Evolutionary conservation across 2,888 invertebrate species (phyloP).

Genomic region (Dryomyza anilis): DNA sequence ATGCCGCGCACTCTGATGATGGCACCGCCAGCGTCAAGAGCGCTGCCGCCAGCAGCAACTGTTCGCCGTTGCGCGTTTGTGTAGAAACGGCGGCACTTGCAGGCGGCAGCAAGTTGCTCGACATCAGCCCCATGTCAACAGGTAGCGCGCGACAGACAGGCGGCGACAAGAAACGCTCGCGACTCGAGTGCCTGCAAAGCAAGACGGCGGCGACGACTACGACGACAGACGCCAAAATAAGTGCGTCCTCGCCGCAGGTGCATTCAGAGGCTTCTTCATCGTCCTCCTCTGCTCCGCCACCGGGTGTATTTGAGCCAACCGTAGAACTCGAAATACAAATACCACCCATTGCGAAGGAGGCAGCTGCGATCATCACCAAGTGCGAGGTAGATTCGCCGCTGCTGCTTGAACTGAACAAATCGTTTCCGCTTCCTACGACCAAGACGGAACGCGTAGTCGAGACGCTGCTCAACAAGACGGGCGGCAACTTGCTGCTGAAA

Average conservation of each 20-base stretch:
- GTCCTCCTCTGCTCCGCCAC: constrained; percentile 63
- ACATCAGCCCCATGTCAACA: constrained; percentile 51
- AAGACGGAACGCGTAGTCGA: constrained; percentile 56
- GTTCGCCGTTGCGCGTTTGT: constrained; percentile 49
- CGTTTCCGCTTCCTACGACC: constrained; percentile 38
- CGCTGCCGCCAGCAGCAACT: constrained; percentile 36
- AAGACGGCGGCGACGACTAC: constrained; percentile 62
- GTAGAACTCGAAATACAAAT: constrained; percentile 72
- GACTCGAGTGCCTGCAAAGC: constrained; percentile 68
- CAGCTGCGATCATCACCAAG: constrained; percentile 61
- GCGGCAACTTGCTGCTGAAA: constrained; percentile 60
- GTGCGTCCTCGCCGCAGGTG: constrained; percentile 28
- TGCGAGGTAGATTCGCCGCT: constrained; percentile 61
- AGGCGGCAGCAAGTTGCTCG: constrained; percentile 50
- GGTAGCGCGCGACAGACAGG: constrained; percentile 34
- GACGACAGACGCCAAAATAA: background rate
- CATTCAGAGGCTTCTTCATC: constrained; percentile 42
- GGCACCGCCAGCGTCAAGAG: constrained; percentile 24
- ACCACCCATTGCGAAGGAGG: constrained; percentile 64
- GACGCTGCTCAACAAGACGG: constrained; percentile 56
- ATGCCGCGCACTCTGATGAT: constrained; percentile 33
- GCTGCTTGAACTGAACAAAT: constrained; percentile 47
- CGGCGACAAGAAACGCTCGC: constrained; percentile 65
- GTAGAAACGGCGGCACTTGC: constrained; percentile 45
- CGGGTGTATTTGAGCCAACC: constrained; percentile 74